Evolutionary conservation across 2,797 vertebrate genomes (phyloP), one percentile per base, ranked within the genome.

Genomic region (Leuciscus waleckii): DNA sequence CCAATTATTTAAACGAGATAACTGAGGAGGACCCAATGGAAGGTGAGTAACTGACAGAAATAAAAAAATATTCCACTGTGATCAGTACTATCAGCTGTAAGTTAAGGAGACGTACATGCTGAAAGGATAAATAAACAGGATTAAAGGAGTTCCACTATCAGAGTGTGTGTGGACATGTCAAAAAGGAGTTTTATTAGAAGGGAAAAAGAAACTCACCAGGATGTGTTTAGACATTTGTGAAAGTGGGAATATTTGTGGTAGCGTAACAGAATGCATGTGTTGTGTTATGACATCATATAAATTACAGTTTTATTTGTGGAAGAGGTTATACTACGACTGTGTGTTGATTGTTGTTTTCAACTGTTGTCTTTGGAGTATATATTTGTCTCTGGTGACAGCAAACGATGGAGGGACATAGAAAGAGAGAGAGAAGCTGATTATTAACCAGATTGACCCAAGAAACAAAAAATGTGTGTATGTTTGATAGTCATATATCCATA

Each of bases 1-100:
- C 92, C 56, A 2, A 39, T 81, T 95, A 89, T 91, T 92, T 89
- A 89, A 95, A 96, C 75, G 94, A 94, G 85, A 95, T 96, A 87
- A 2, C 82, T 63, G 92, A 91, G 0, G 87, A 32, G 32, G 91
- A 94, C 0, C 85, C 89, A 16, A 67, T 54, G 41, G 92, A 93
- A 86, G 89, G 95, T 96, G 84, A 95, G 95, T 94, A 81, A 82
- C 13, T 49, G 67, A 26, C 37, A 4, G n/a, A 41, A 68, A 26
- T 26, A 41, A 79, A 43, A 43, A 29, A 61, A 54, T n/a, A 54
- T 26, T 56, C 1, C 46, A 56, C 5, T 41, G 37, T 19, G 39
- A 82, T 32, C 17, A 68, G 23, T 39, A 51, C 21, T 17, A n/a
- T 32, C 49, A 68, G 37, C 23, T 54, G 61, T 58, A 54, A 35